Evolutionary conservation across 2,113 vertebrate species (phyloP), one percentile per base, ranked within the genome.

Genomic region (Albula goreensis): DNA sequence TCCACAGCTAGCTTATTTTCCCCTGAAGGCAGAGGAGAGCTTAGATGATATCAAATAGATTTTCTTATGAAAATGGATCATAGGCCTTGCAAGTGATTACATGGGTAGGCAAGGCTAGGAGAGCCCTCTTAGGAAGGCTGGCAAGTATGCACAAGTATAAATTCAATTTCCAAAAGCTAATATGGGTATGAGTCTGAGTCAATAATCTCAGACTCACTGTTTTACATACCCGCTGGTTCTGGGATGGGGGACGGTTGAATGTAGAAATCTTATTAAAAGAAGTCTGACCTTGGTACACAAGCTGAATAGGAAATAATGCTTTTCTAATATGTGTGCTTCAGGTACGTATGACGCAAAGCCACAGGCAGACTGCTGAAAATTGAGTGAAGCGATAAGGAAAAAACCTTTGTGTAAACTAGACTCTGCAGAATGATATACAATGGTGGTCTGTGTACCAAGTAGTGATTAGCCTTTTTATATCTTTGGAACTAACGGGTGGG

Each of bases 221-320:
- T 92, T 92, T 90, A 89, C 92, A 93, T 93, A 92, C 88, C 90
- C 90, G 92, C 91, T 90, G 90, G 87, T 89, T 91, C 87, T 87
- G 88, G 81, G 87, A 86, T 91, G 82, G 60, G 83, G 56, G 84
- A 89, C 92, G 90, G 88, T 11, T 89, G 89, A 90, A 90, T 89
- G 88, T 91, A 85, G 41, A 93, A 91, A 92, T 87, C 92, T 93
- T 91, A 93, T 94, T 94, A 94, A 91, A 82, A 25, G 88, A 86
- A 48, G 50, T 77, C 89, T 87, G 89, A 94, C 93, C 92, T 94
- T 94, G 92, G 91, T 74, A 90, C 91, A 91, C 90, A 91, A 80
- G 87, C 83, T 88, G 93, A 91, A 93, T 94, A 87, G 88, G 89
- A 87, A 90, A 90, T 83, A 90, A 86, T 85, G 83, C 85, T 88